Base-by-base conservation (phyloP, 2,113 vertebrate genomes). In the Nycticebus coucang region DNA sequence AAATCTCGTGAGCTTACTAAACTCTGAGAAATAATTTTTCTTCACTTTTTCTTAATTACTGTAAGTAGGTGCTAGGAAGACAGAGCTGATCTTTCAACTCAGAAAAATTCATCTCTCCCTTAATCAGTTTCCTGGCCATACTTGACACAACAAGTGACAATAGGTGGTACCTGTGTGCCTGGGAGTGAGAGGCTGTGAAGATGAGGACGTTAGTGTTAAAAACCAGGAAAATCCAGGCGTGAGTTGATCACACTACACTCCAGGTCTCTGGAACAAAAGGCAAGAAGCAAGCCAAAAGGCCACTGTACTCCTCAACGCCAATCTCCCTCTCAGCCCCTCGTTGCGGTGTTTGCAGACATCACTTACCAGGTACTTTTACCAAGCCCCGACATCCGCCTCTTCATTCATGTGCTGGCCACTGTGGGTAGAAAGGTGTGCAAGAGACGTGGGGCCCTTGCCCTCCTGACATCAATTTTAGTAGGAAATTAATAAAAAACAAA, bases 101-200 rank as follows among this genome's bases (percentile, higher is more conserved):
- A 92, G 64, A 71, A 62, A 96, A 91, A 86, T 69, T 41, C 37
- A 59, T 71, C 79, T 86, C 45, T 57, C 68, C 35, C 53, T 91
- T 28, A 53, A 28, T 41, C 21, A 64, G 33, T 60, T 93, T 93
- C 14, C 87, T 84, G 68, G 69, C 37, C 74, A 80, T 18, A 68
- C 14, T 69, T 75, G 53, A 50, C 5, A 10, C 26, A n/a, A 45
- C 45, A 18, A 60, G 68, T 30, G 59, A 75, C 14, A 74, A 10
- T 37, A 45, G 41, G 22, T 24, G 53, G 18, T 72, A 6, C 69
- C 45, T 53, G 66, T 79, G 77, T 62, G 21, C 80, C 45, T 10
- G 3, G 22, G 33, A 64, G 53, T 35, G 3, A 78, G 50, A 30
- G 35, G 6, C 83, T 64, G 15, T 24, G 41, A 81, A 37, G 26